A percentile compares a stretch with the other conserved stretches of the same genome.
Evolutionary conservation across 2,888 invertebrate genomes (phyloP).

Genomic region (Chloroclysta siterata): DNA sequence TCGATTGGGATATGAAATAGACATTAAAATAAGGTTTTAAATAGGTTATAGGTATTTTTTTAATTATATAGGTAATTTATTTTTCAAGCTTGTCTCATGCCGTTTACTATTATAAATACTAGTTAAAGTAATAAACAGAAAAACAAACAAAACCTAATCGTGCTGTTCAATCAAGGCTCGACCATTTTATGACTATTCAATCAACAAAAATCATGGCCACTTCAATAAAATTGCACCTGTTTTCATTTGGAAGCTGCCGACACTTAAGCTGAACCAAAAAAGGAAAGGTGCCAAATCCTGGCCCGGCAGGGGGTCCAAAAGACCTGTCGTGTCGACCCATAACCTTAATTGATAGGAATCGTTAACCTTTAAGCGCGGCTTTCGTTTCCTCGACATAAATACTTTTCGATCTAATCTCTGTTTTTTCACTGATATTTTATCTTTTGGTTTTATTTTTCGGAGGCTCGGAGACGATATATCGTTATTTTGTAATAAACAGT

Average conservation of each 20-base stretch:
- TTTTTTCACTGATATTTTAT: constrained; percentile 77
- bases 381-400: constrained; percentile 80
- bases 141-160: background rate
- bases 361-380: constrained; percentile 82
- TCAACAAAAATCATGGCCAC: constrained; percentile 47
- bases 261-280: constrained; percentile 71
- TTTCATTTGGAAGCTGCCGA: constrained; percentile 68
- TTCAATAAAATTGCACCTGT: constrained; percentile 70
- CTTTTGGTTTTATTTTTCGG: constrained; percentile 80
- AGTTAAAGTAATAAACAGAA: no score
- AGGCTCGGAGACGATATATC: constrained; percentile 74
- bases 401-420: constrained; percentile 77
- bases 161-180: background rate
- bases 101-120: no score
- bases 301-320: constrained; percentile 73
- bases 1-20: no score
- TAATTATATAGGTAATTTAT: no score
- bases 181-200: background rate
- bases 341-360: constrained; percentile 85
- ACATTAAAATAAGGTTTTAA: no score
- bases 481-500: constrained; percentile 83
- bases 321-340: constrained; percentile 74
- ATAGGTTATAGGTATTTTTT: no score
- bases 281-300: constrained; percentile 80
- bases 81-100: no score